Evolutionary conservation across 2,797 vertebrate species (phyloP).

Genomic region (Syngnathus acus): DNA sequence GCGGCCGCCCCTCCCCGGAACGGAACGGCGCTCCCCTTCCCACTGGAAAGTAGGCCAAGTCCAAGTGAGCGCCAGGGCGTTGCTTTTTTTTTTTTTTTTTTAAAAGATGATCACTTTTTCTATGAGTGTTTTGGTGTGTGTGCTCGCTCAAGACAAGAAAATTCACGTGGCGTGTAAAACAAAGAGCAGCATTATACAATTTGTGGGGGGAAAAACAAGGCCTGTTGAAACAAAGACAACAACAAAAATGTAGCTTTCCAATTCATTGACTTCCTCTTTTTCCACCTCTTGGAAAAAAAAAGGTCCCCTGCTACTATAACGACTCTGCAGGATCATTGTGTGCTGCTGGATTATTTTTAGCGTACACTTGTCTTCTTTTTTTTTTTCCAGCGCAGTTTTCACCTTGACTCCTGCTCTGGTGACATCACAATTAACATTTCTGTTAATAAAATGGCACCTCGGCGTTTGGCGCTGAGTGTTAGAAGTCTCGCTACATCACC

Average conservation of each 20-base stretch:
- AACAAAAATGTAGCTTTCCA: conserved; percentile 51
- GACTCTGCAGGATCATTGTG: conserved; percentile 61
- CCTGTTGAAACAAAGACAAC: conserved; percentile 65
- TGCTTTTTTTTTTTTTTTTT: conserved; percentile 49
- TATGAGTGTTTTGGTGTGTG: conserved; percentile 53
- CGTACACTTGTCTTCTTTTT: conserved; percentile 20
- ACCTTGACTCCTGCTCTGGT: conserved; percentile 62
- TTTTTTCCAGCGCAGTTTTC: conserved; percentile 41
- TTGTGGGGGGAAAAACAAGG: conserved; percentile 65
- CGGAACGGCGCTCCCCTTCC: conserved; percentile 70
- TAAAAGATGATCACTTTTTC: conserved; percentile 70
- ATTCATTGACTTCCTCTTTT: conserved; percentile 67
- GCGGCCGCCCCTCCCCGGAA: conserved; percentile 44
- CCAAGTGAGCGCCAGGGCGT: conserved; percentile 72
- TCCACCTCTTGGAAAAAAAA: conserved; percentile 64
- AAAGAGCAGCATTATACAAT: conserved; percentile 72
- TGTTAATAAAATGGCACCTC: conserved; percentile 52
- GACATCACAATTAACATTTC: conserved; percentile 70
- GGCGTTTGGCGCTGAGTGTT: not conserved
- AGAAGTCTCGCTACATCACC: not conserved
- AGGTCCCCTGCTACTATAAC: conserved; percentile 63
- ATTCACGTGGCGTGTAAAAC: conserved; percentile 63
- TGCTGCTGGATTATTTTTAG: conserved; percentile 64
- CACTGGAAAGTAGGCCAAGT: conserved; percentile 74
- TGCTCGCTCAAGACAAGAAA: conserved; percentile 47